Evolutionary conservation across 2,113 vertebrate genomes (phyloP), one percentile per base, ranked within the genome.

Genomic region (Mobula hypostoma): DNA sequence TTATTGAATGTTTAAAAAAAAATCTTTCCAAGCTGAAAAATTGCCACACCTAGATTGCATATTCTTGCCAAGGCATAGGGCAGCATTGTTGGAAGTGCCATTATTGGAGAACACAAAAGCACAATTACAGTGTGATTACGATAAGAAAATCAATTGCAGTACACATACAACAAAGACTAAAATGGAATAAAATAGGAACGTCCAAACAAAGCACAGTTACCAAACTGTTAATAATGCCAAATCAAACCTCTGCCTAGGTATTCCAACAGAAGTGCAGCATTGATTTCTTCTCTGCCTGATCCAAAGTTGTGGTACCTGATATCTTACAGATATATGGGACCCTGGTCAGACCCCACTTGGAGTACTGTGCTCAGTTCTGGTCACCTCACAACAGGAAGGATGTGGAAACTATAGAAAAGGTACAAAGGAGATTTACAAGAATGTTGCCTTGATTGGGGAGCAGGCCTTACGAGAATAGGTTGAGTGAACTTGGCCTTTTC

Each of bases 161-260:
- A 66, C 61, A 32, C 66, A 2, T 17, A 32, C 24, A 32, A 29
- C 58, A 88, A 63, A n/a, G 12, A 32, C 58, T n/a, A 66, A 90
- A 90, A 19, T 90, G 85, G 58, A 90, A 32, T n/a, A 90, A 90
- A 90, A 32, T 29, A 90, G 58, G 66, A 66, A 90, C 61, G 32
- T 32, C 85, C 56, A 48, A 85, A 27, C 0, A n/a, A 29, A 87
- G 48, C 48, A 48, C 48, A 24, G 27, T 61, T 24, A 32, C 85
- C 61, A 90, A 90, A 17, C 2, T 90, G 29, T 15, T 19, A n/a
- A 15, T n/a, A 66, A 32, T 66, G 29, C 61, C 24, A 87, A 87
- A 87, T 63, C n/a, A n/a, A 12, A n/a, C 58, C 83, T 29, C 8
- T 61, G 83, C 83, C 58, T 9, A 87, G 24, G 21, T 29, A 87